Percentiles rank a stretch among this genome's conserved stretches.
Conservation (phyloP, 2,888 invertebrate species). For the Ormyrus thymus region DNA sequence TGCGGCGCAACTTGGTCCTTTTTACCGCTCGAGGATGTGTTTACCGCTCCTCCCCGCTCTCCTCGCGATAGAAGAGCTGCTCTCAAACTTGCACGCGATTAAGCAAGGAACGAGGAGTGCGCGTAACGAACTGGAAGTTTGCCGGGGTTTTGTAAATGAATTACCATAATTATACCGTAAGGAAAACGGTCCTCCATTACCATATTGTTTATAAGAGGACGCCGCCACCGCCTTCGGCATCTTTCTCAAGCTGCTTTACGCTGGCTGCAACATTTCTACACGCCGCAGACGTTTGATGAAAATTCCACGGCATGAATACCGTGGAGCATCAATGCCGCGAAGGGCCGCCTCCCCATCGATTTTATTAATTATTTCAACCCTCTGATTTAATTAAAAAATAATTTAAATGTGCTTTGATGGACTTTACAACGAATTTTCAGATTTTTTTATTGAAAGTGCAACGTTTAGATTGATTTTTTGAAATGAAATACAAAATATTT, state of each 20-base stretch:
- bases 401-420: no score
- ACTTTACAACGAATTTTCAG: no score
- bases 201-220: slow-evolving; percentile 65
- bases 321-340: no score
- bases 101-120: slow-evolving; percentile 34
- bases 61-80: slow-evolving; percentile 10
- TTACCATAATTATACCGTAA: slow-evolving; percentile 71
- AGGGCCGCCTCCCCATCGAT: no score
- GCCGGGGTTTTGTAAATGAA: slow-evolving; percentile 67
- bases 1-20: slow-evolving; percentile 3
- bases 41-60: slow-evolving; percentile 9
- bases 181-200: slow-evolving; percentile 64
- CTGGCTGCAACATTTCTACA: background rate
- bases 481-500: no score
- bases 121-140: slow-evolving; percentile 57
- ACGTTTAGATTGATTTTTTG: no score
- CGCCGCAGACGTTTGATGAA: background rate
- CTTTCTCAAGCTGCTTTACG: slow-evolving; percentile 33
- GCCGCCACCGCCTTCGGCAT: slow-evolving; percentile 55
- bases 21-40: slow-evolving; percentile 22
- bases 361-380: no score
- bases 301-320: no score
- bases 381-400: no score
- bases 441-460: no score
- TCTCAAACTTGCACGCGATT: slow-evolving; percentile 36